A percentile compares a stretch with the other conserved stretches of the same genome.
Evolutionary conservation across 2,797 vertebrate genomes (phyloP).

Genomic region (Aldrovandia affinis): DNA sequence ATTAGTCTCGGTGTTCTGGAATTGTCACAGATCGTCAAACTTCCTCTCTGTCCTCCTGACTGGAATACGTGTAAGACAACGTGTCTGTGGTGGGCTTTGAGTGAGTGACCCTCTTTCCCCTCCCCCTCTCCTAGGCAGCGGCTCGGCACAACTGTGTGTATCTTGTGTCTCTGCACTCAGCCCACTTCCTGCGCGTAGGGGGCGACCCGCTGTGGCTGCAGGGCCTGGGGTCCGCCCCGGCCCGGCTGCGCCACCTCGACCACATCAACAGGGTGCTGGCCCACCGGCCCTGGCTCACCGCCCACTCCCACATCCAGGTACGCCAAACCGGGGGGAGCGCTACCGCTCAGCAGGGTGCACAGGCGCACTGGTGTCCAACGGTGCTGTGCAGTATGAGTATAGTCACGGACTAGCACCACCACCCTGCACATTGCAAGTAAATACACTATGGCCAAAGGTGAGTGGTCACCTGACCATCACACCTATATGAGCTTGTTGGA

Average conservation of each 20-base stretch:
- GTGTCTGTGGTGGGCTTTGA: not conserved
- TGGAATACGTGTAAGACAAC: not conserved
- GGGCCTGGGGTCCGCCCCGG: conserved; percentile 80
- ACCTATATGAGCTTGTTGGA: too few species aligned
- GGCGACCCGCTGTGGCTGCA: conserved; percentile 86
- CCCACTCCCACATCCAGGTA: conserved; percentile 89
- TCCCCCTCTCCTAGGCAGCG: conserved; percentile 67
- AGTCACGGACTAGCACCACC: too few species aligned
- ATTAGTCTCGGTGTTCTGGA: too few species aligned
- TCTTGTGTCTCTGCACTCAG: conserved; percentile 83
- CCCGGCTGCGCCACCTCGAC: conserved; percentile 82
- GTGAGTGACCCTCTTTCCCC: not conserved
- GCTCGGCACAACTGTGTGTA: conserved; percentile 84
- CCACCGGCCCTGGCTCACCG: conserved; percentile 86
- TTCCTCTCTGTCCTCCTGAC: too few species aligned
- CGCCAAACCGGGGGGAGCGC: not conserved
- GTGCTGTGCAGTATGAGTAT: too few species aligned
- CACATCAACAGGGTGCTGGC: conserved; percentile 91
- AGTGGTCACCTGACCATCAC: too few species aligned
- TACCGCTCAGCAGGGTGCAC: too few species aligned
- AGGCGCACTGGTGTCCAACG: too few species aligned
- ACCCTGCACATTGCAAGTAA: too few species aligned
- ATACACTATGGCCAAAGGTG: too few species aligned
- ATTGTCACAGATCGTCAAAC: too few species aligned
- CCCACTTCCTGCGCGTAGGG: conserved; percentile 84